Base-by-base conservation (phyloP, 2,113 vertebrate genomes). In the Caretta caretta region DNA sequence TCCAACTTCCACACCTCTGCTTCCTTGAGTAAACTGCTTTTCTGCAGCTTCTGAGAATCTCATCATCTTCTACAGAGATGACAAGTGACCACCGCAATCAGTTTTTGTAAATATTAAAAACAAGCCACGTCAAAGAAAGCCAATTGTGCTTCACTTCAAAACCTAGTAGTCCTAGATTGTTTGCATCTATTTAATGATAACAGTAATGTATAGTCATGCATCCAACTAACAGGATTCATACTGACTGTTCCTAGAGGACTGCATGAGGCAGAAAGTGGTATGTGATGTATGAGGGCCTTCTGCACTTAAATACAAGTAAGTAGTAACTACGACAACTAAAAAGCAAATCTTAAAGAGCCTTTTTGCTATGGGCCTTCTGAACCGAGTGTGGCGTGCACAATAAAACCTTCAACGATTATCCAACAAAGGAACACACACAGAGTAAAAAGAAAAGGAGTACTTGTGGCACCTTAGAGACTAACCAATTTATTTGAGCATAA, bases 291-390 rank as follows among this genome's bases (percentile, higher is more conserved):
- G 51, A 13, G 84, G 42, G 78, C 10, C 31, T 13, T 11, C 80
- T 3, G 69, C 29, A 0, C 81, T 0, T 2, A 72, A 1, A 69
- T 0, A 7, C 1, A 0, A 31, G 51, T 86, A 0, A 31, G 51
- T 86, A 3, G 0, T 24, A 35, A 35, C 92, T 19, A 90, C 0
- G 0, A 2, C 5, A 27, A 79, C 51, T 16, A 9, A 2, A 25
- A 11, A 24, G 19, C 88, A 0, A 38, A 5, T 0, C 54, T 78
- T 38, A 42, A 4, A 78, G 2, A 8, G 3, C 1, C 1, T 1
- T 1, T 76, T 76, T 1, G 50, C 75, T 8, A 50, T 3, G 4
- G 31, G 91, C 46, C 3, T 87, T 0, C 1, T 19, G 0, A 3
- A 83, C 2, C 6, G 12, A n/a, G 35, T 0, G 19, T 4, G 5